Percentiles rank a stretch among this genome's conserved stretches.
Evolutionary conservation across 2,113 vertebrate species (phyloP).

Genomic region (Haplochromis burtoni): DNA sequence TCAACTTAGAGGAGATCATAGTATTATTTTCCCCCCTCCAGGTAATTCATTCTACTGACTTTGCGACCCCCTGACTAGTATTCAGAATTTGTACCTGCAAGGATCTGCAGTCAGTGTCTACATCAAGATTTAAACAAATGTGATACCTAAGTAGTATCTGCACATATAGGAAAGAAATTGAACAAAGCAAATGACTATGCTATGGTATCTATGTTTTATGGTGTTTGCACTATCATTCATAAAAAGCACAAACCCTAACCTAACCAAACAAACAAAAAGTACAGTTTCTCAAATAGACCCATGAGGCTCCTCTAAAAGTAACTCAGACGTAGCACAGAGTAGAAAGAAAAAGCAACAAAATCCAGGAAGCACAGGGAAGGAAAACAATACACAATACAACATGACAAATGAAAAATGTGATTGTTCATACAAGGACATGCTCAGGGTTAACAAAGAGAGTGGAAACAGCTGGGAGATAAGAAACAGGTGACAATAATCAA

Average conservation of each 20-base stretch:
- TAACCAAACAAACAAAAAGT: background rate
- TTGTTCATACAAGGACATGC: background rate
- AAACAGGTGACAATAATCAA: background rate
- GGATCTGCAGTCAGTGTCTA: background rate
- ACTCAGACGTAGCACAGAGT: background rate
- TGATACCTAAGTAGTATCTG: background rate
- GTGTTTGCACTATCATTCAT: background rate
- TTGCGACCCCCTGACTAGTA: background rate
- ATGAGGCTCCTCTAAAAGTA: background rate
- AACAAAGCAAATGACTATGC: background rate
- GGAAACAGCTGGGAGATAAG: background rate
- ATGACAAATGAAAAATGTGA: background rate
- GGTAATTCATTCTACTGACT: background rate
- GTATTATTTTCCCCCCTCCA: background rate
- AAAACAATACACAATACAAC: background rate
- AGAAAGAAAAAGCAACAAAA: background rate
- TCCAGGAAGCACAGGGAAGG: fast-evolving
- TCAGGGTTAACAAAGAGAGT: background rate
- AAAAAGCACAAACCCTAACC: background rate
- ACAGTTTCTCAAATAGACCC: background rate
- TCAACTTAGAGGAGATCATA: background rate
- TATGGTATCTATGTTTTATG: background rate
- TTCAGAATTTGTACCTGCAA: background rate
- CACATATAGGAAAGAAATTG: background rate
- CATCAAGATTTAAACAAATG: background rate